Conservation (phyloP, 1,140 invertebrate species). For the Psilanteris sp. region DNA sequence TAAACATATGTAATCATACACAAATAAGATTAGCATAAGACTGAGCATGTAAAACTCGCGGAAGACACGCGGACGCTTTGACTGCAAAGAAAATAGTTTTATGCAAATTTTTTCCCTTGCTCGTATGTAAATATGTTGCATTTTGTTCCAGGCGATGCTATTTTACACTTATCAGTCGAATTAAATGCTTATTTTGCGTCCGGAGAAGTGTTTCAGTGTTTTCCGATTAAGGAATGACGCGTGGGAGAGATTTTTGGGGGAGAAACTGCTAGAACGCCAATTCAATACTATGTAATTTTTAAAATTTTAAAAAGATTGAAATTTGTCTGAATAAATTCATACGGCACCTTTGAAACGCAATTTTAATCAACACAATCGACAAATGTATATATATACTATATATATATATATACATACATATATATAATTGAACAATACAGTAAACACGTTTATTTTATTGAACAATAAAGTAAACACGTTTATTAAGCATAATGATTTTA, state of each 20-base stretch:
- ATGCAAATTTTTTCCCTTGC: conserved; percentile 53
- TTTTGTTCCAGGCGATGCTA: conserved; percentile 49
- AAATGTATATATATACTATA: too few relatives aligned
- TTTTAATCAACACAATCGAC: too few relatives aligned
- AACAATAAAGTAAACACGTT: too few relatives aligned
- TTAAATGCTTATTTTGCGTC: conserved; percentile 51
- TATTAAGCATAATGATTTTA: too few relatives aligned
- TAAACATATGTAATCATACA: conserved; percentile 81
- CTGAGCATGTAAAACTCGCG: conserved; percentile 65
- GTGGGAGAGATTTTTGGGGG: conserved; percentile 8
- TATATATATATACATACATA: too few relatives aligned
- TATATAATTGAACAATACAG: too few relatives aligned
- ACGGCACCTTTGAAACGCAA: too few relatives aligned
- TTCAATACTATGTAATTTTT: too few relatives aligned
- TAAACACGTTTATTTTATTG: too few relatives aligned
- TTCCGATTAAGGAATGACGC: conserved; percentile 5
- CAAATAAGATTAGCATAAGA: conserved; percentile 80
- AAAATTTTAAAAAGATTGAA: too few relatives aligned
- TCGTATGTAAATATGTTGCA: conserved; percentile 60
- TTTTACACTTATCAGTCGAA: conserved; percentile 57
- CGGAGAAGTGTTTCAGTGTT: conserved; percentile 22
- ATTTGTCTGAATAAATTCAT: too few relatives aligned
- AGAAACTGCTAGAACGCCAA: too few relatives aligned
- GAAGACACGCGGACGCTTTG: conserved; percentile 63
- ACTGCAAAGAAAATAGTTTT: conserved; percentile 63